These are phyloP conservation scores for Bubo scandiacus DNA, from an alignment of 2,113 vertebrate genomes.

Conservation along the genomic window DNA sequence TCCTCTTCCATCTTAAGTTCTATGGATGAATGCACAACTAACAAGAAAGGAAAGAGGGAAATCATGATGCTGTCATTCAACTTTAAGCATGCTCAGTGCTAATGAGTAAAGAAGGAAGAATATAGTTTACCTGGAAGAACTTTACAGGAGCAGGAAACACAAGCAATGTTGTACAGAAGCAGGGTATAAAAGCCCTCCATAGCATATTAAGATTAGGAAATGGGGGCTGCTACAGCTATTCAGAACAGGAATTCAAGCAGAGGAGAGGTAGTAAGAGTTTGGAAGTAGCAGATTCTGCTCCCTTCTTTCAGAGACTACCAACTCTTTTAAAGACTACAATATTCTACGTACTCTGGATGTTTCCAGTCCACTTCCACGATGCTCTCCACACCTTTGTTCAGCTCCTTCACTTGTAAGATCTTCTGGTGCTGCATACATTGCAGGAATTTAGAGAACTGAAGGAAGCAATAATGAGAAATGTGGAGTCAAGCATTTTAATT, in stretches of 20 bases:
- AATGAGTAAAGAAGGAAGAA: neutral
- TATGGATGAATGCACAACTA: neutral
- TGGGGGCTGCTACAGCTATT: neutral
- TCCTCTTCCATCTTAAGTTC: neutral
- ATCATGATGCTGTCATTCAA: neutral
- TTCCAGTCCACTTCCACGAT: conserved; percentile 94
- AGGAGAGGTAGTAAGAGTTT: neutral
- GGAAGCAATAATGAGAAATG: neutral
- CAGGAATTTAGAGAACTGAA: conserved; percentile 93
- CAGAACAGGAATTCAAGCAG: neutral
- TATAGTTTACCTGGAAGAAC: neutral
- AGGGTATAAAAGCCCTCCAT: neutral
- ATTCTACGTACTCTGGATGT: conserved; percentile 82
- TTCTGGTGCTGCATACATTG: conserved; percentile 87
- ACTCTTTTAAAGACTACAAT: neutral
- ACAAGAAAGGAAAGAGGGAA: neutral
- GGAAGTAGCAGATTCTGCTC: neutral
- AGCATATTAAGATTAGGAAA: neutral
- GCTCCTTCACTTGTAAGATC: conserved; percentile 89
- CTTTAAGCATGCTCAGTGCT: neutral
- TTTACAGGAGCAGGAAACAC: neutral
- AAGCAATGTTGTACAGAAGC: neutral
- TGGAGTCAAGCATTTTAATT: neutral
- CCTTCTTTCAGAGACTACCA: neutral
- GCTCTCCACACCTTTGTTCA: conserved; percentile 95